These are phyloP conservation scores for Pegea sp. DNA, from an alignment of 23 tunicate species.

Conservation along the genomic window DNA sequence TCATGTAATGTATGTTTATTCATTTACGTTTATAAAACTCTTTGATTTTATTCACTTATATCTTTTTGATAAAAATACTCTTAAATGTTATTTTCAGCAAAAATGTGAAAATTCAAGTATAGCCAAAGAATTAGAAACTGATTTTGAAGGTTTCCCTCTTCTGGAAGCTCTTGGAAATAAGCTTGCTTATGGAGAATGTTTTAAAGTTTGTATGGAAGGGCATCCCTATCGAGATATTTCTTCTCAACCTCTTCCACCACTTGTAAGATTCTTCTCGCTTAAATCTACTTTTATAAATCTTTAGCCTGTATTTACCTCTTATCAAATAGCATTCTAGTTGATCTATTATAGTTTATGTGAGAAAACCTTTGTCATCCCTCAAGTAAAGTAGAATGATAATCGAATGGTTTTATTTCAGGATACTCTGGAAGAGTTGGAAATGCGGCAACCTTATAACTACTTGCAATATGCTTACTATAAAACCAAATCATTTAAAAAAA, in stretches of 20 bases:
- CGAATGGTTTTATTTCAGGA: slow-evolving; percentile 2
- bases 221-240: slow-evolving; percentile 6
- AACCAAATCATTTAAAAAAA: slow-evolving; percentile 2
- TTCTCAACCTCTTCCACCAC: neutral
- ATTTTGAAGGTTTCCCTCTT: slow-evolving; percentile 3
- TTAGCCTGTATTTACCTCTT: no score
- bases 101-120: slow-evolving; percentile 7
- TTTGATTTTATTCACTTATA: no score
- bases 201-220: slow-evolving; percentile 15
- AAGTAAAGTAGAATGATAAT: neutral
- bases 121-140: slow-evolving; percentile 4
- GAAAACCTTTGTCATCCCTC: no score
- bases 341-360: no score
- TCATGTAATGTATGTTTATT: no score
- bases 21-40: no score
- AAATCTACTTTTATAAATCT: no score
- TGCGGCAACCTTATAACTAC: slow-evolving; percentile 10
- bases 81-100: neutral
- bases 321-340: no score
- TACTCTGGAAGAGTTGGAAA: slow-evolving; percentile 5
- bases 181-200: slow-evolving; percentile 12
- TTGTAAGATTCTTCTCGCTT: no score
- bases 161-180: slow-evolving; percentile 5
- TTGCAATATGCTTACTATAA: slow-evolving; percentile 19
- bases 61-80: no score